Conservation (phyloP, 2,113 vertebrate species). For the Platanista minor region DNA sequence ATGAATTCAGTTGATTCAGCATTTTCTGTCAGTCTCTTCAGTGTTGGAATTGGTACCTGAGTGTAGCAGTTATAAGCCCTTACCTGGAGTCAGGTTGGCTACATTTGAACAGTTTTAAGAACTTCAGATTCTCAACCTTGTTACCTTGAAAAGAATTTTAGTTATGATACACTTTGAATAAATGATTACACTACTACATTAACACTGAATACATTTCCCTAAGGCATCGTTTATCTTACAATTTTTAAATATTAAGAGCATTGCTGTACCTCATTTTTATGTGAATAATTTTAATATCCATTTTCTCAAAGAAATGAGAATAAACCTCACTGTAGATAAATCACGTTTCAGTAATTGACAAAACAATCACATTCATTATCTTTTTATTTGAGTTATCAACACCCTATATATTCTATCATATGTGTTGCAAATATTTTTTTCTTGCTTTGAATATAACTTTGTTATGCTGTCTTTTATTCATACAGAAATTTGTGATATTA, state of each 20-base stretch:
- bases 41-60: neutral
- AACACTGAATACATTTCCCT: neutral
- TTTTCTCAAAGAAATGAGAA: neutral
- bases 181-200: neutral
- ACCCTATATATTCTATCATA: neutral
- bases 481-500: neutral
- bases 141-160: neutral
- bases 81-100: neutral
- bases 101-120: neutral
- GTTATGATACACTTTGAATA: constrained; percentile 4
- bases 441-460: neutral
- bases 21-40: neutral
- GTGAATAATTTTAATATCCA: neutral
- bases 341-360: neutral
- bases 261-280: neutral
- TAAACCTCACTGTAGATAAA: neutral
- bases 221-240: neutral
- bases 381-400: neutral
- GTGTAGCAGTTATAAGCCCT: neutral
- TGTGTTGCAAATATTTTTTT: neutral
- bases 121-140: neutral
- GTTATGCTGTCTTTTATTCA: neutral
- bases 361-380: neutral
- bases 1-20: neutral
- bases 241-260: constrained; percentile 24